Base-by-base conservation (phyloP, 2,797 vertebrate species). In the Eospalax fontanierii region DNA sequence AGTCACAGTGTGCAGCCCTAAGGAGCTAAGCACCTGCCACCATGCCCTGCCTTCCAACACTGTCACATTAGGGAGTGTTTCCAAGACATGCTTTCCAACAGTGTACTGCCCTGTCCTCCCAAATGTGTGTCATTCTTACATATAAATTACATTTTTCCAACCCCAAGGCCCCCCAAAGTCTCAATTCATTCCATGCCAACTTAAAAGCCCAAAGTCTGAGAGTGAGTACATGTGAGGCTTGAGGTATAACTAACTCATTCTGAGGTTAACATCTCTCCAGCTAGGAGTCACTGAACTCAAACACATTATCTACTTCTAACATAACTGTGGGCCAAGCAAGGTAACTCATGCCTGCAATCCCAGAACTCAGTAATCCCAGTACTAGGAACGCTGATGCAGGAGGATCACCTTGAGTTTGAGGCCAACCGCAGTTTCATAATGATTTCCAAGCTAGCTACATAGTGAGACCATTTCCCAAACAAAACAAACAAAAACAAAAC, bases 1-100 rank as follows among this genome's bases (percentile, higher is more conserved):
- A 16, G 0, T 19, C 30, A 14, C 0, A 9, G 24, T 18, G 21
- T 4, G 2, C 15, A 66, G 30, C 30, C 68, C 61, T 16, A 4
- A 63, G 16, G 3, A 66, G 21, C 57, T n/a, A 74, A 40, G 21
- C 30, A 28, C 24, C 28, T 63, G 43, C 33, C 26, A 65, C 7
- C 57, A 38, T 14, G 40, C n/a, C 40, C 38, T 15, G 26, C 28
- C 6, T 40, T 21, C 33, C 18, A 35, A 65, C 40, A 65, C 33
- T 4, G n/a, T 61, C 43, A 11, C 21, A 57, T 14, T 82, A 59
- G 21, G 43, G 61, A 35, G 3, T 89, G 22, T 70, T 76, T 61
- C 30, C 38, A 38, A 22, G 3, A 76, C 6, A 16, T 16, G 30
- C 19, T 66, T 75, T 63, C 22, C 26, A 65, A 87, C 19, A 35